These are phyloP conservation scores for Perdita meconis DNA, from an alignment of 2,888 invertebrate genomes.

Conservation along the genomic window DNA sequence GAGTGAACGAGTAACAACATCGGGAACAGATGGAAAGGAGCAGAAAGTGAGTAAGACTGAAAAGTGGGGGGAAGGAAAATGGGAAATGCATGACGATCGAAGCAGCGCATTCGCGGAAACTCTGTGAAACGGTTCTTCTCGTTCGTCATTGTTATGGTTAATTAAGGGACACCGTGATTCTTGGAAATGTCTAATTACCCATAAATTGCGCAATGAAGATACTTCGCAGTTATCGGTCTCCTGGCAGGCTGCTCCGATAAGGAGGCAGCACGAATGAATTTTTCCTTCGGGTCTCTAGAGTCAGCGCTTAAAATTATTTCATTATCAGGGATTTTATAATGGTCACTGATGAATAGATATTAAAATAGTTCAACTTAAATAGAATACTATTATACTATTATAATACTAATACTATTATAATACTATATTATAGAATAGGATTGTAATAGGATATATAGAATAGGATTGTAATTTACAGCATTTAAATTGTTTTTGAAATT, in stretches of 20 bases:
- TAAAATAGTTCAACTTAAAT: too few relatives aligned
- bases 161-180: slow-evolving; percentile 71
- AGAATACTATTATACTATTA: too few relatives aligned
- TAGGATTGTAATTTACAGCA: too few relatives aligned
- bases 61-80: slow-evolving; percentile 13
- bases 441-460: too few relatives aligned
- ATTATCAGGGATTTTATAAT: too few relatives aligned
- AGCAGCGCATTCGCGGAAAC: slow-evolving; percentile 24
- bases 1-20: slow-evolving; percentile 19
- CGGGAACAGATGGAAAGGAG: slow-evolving; percentile 10
- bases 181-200: slow-evolving; percentile 73
- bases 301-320: slow-evolving; percentile 7
- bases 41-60: background rate
- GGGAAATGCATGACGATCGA: slow-evolving; percentile 56
- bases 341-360: too few relatives aligned
- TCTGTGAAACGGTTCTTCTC: slow-evolving; percentile 45
- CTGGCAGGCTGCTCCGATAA: slow-evolving; percentile 26
- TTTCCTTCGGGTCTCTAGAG: background rate
- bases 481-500: too few relatives aligned
- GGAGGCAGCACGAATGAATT: slow-evolving; percentile 36
- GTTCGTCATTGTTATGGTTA: slow-evolving; percentile 74
- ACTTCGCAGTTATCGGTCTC: slow-evolving; percentile 71
- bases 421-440: too few relatives aligned
- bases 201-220: slow-evolving; percentile 61
- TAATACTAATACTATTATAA: too few relatives aligned